Evolutionary conservation across 1,140 invertebrate species (phyloP), one percentile per base, ranked within the genome.

Genomic region (Leptinotarsa defecta): DNA sequence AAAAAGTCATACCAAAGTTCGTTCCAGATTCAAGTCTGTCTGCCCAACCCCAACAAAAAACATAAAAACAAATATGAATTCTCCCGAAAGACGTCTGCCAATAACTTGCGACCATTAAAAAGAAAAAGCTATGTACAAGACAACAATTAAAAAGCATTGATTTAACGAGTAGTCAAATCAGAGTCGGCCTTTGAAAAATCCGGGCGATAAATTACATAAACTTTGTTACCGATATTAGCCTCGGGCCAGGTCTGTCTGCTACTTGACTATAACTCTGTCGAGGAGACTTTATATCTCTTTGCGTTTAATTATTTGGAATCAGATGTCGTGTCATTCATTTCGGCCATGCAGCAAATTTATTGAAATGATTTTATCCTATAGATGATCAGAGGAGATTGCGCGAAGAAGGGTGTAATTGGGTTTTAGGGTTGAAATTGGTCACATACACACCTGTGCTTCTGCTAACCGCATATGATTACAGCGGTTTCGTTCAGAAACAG

Each of bases 211-310:
- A 34, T 68, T n/a, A 68, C n/a, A 68, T 13, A 68, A 68, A 68
- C 67, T 68, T 68, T 68, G 67, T 68, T 68, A 68, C 22, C 13
- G 67, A 68, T 68, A 34, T 43, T 17, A 17, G 67, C 67, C 67
- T 27, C 67, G 15, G 67, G 67, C 67, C 22, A 68, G 22, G n/a
- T 68, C 27, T 68, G 67, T 68, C 67, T 48, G 67, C 67, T 68
- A 68, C 67, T 68, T 68, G 67, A 43, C 67, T 68, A 68, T 68
- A 68, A 68, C 34, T 68, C 67, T 68, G 67, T 68, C 67, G n/a
- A 17, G 11, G 67, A 43, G 34, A n/a, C 13, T 68, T 68, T 68
- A 68, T 68, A 34, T 27, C 34, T 68, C 67, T 68, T 68, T 68
- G 67, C 67, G 27, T 68, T 68, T 68, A 68, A 68, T 68, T 68